Evolutionary conservation across 2,113 vertebrate species (phyloP), one percentile per base, ranked within the genome.

Genomic region (Silurus asotus): DNA sequence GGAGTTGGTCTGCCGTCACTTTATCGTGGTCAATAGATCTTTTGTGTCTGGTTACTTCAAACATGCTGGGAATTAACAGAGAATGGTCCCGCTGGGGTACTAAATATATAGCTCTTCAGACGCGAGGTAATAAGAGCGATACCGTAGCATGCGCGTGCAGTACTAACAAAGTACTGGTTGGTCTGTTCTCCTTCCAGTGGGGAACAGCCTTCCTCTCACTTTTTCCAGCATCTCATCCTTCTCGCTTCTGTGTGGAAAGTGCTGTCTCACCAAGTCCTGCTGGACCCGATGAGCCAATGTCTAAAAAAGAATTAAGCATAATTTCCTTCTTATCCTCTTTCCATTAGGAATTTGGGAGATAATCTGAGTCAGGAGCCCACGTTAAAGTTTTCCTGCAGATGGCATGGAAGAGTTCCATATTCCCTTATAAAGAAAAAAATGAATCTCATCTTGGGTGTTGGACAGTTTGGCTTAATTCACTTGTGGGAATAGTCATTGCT

Each of bases 161-260:
- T 65, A 84, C 84, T 59, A 67, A 83, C 62, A 75, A 6, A 9
- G 56, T 69, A 51, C 45, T 13, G 45, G 45, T 84, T 14, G 37
- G 86, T 19, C 62, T 70, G 53, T 28, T 51, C 64, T 70, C 59
- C 87, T 88, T 89, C 84, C 88, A 88, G 51, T 13, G 56, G 74
- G 86, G 53, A 84, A 81, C 37, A 84, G 76, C 81, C 84, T 84
- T 25, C 59, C 74, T 61, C 87, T 90, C 85, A 88, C 28, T 87
- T 89, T 93, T 94, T 94, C 94, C 81, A 91, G 87, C 78, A 88
- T 90, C 91, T 91, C 88, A 81, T 87, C 56, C 19, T 56, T 78
- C 78, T 62, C 28, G 25, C 88, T 87, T 82, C 86, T 81, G 88
- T 76, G 88, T 55, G 87, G 91, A 93, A 93, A 93, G 80, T 88